A percentile compares a stretch with the other conserved stretches of the same genome.
These are phyloP conservation scores for Kuschelorhynchus macadamiae DNA, from an alignment of 2,888 invertebrate genomes.

Conservation along the genomic window DNA sequence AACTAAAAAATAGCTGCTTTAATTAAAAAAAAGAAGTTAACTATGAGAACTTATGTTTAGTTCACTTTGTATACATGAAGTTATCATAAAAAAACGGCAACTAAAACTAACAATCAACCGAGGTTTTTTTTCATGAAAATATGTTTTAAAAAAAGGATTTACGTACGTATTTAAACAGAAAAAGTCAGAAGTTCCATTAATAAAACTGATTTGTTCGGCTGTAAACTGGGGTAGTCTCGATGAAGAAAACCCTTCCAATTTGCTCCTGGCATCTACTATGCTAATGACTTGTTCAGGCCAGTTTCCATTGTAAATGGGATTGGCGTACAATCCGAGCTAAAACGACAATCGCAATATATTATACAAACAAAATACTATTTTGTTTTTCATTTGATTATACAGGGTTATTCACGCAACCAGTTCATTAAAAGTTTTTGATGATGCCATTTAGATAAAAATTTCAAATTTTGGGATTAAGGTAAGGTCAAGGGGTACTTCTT, in stretches of 20 bases:
- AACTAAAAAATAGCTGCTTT: too few species aligned
- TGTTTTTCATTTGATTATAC: too few species aligned
- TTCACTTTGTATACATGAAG: too few species aligned
- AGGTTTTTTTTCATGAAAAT: too few species aligned
- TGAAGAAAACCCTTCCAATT: conserved; percentile 65
- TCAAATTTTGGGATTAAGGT: too few species aligned
- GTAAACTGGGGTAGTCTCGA: conserved; percentile 77
- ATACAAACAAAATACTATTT: too few species aligned
- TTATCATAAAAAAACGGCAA: not conserved
- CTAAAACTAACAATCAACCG: not conserved
- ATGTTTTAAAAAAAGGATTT: too few species aligned
- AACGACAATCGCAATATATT: too few species aligned
- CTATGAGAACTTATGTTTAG: not conserved
- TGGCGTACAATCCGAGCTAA: conserved; percentile 57
- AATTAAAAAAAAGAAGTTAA: not conserved
- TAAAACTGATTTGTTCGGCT: conserved; percentile 72
- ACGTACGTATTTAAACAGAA: conserved; percentile 35
- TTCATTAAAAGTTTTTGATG: too few species aligned
- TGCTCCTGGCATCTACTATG: conserved; percentile 72
- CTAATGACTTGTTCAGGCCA: conserved; percentile 77
- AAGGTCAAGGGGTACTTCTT: too few species aligned
- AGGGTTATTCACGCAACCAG: too few species aligned
- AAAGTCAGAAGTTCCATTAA: conserved; percentile 78
- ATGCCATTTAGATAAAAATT: too few species aligned
- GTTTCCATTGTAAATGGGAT: conserved; percentile 76